Base-by-base conservation (phyloP, 2,888 invertebrate genomes). In the Volucella inanis region DNA sequence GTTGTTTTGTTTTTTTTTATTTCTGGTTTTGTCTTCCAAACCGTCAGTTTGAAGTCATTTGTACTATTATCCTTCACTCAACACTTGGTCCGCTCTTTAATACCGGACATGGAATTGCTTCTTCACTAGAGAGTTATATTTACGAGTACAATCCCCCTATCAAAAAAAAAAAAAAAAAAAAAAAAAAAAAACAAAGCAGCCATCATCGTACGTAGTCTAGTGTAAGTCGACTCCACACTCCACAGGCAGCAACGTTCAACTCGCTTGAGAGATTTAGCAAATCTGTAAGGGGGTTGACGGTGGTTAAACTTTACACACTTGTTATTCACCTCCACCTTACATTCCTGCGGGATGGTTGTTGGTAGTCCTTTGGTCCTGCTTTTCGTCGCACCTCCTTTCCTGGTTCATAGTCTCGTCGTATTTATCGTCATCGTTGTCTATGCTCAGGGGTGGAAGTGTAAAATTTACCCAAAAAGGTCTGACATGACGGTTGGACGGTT, bases 41-140 rank as follows among this genome's bases (percentile, higher is more conserved):
- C 64, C 62, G 57, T 75, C 76, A 85, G 68, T 54, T 54, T 70
- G 71, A 64, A 79, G 84, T 71, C 70, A 79, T 85, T 85, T 80
- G 70, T 76, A 62, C 62, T 55, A 49, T 72, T 72, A 65, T 75
- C 71, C 65, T 75, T 65, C 67, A 39, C 59, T 74, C 55, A 65
- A 43, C 64, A 54, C 45, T 22, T 55, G 11, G 39, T 12, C 43
- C 64, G 14, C 52, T 65, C 55, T 49, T 39, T 65, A 65, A 67
- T 76, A 22, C 59, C 52, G 61, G 79, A 81, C 55, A 55, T 41
- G 57, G 75, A 4, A 18, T 62, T 47, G 59, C 65, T 68, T 80
- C 75, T 57, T 71, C 52, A 54, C 55, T 55, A 12, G 52, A 12
- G 52, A 59, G 50, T 49, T 50, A 43, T 22, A 18, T 22, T 22